Evolutionary conservation across 2,113 vertebrate species (phyloP).

Genomic region (Cinclus mexicanus): DNA sequence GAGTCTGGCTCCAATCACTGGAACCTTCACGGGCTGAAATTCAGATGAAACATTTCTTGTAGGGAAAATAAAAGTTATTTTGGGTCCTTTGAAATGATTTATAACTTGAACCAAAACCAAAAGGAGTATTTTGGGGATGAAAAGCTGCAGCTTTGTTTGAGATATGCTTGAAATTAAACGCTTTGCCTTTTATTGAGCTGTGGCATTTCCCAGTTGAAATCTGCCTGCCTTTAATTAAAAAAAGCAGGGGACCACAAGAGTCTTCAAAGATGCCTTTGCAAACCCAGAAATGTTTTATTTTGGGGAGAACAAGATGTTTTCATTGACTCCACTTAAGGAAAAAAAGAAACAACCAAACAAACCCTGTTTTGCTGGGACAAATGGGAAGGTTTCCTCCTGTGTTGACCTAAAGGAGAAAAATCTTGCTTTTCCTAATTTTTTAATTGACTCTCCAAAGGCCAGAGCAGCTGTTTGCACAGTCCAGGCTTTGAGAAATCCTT

Average conservation of each 20-base stretch:
- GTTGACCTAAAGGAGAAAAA: not conserved
- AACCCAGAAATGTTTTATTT: not conserved
- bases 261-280: not conserved
- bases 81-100: constrained; percentile 49
- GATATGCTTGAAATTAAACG: constrained; percentile 5
- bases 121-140: not conserved
- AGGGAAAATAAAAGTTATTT: constrained; percentile 47
- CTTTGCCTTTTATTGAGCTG: not conserved
- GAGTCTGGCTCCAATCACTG: constrained; percentile 15
- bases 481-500: not conserved
- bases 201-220: constrained; percentile 1
- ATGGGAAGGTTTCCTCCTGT: not conserved
- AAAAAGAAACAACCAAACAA: not conserved
- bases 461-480: not conserved
- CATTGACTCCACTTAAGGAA: not conserved
- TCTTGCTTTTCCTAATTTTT: not conserved
- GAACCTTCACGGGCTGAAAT: not conserved
- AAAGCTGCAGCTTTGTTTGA: constrained; percentile 15
- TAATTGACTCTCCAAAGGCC: not conserved
- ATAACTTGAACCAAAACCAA: not conserved
- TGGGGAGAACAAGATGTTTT: constrained; percentile 18
- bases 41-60: not conserved
- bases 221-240: constrained; percentile 49
- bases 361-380: not conserved
- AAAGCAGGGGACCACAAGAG: not conserved